Conservation (phyloP, 2,113 vertebrate species). For the Carassius carassius region DNA sequence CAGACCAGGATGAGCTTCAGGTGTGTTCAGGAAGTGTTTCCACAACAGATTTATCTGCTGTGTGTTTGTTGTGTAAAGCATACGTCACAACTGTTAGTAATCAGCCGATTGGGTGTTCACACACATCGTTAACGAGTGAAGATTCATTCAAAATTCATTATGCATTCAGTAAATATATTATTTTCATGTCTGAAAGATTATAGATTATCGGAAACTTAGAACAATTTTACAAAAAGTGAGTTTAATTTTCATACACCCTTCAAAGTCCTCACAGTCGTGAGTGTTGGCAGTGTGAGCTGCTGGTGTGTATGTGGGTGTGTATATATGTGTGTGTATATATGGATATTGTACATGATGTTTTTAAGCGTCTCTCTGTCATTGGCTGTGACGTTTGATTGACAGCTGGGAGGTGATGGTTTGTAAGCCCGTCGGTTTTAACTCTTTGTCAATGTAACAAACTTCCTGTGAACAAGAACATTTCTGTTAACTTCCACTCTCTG, state of each 20-base stretch:
- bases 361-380: constrained; percentile 63
- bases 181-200: not conserved
- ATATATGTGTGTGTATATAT: constrained; percentile 69
- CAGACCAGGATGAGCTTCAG: not conserved
- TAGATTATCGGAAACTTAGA: too few relatives aligned
- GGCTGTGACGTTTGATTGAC: constrained; percentile 32
- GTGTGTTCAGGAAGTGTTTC: constrained; percentile 24
- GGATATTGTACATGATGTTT: constrained; percentile 74
- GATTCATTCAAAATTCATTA: not conserved
- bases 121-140: too few relatives aligned
- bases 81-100: not conserved
- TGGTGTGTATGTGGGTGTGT: constrained; percentile 31
- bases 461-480: not conserved
- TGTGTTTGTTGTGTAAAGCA: constrained; percentile 25
- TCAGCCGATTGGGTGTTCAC: not conserved
- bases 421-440: not conserved
- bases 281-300: constrained; percentile 8
- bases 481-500: not conserved
- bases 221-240: not conserved
- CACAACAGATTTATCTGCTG: constrained; percentile 10
- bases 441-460: constrained; percentile 15
- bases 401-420: constrained; percentile 6
- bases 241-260: constrained; percentile 3
- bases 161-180: not conserved
- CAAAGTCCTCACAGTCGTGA: not conserved